Percentiles rank a stretch among this genome's conserved stretches.
Evolutionary conservation across 2,888 invertebrate genomes (phyloP).

Genomic region (Lasioglossum pauxillum): DNA sequence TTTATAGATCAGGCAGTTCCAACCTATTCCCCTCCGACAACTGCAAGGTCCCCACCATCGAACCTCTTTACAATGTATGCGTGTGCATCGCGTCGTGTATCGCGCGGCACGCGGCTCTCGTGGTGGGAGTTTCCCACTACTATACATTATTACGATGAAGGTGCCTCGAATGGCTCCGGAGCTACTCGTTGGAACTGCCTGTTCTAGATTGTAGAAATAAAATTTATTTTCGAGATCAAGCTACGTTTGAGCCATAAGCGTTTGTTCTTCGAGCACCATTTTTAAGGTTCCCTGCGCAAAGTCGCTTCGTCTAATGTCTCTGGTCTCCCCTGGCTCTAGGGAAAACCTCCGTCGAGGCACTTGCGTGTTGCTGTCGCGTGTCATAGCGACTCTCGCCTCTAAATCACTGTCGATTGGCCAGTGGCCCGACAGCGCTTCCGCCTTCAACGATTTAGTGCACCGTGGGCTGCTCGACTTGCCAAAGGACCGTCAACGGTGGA

Average conservation of each 20-base stretch:
- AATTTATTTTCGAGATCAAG: neutral
- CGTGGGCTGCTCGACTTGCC: conserved; percentile 61
- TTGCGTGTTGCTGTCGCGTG: conserved; percentile 54
- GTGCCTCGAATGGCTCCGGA: no score
- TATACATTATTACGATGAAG: no score
- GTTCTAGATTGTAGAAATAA: neutral
- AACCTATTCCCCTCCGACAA: no score
- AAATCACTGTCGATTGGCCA: conserved; percentile 45
- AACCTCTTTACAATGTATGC: no score
- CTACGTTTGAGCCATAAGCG: neutral
- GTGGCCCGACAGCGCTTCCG: conserved; percentile 28
- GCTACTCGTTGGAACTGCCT: no score
- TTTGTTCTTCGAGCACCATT: neutral
- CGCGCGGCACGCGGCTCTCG: no score
- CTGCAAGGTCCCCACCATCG: no score
- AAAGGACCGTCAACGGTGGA: conserved; percentile 47
- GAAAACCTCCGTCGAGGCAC: conserved; percentile 46
- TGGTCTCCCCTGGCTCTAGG: conserved; percentile 38
- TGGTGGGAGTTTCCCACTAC: no score
- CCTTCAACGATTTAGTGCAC: conserved; percentile 61
- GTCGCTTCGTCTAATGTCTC: neutral
- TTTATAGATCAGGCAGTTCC: no score
- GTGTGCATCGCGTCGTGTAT: no score
- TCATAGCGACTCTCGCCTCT: conserved; percentile 43
- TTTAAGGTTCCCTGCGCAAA: neutral